A percentile compares a stretch with the other conserved stretches of the same genome.
phyloP scores from a whole-genome alignment of 2,113 vertebrate genomes.

The Vicugna pacos region DNA sequence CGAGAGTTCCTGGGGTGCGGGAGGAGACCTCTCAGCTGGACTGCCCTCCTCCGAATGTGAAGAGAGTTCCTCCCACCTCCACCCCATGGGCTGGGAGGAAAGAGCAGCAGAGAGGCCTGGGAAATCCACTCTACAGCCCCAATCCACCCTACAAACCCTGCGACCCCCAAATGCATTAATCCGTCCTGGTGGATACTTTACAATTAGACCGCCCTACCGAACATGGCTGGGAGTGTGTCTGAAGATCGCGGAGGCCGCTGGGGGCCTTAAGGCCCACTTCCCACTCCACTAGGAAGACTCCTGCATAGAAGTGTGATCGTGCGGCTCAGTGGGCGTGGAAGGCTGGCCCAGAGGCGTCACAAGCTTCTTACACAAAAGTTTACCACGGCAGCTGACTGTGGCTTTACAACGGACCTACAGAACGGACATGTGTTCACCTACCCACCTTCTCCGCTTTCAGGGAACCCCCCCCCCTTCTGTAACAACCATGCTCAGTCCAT shows the following conservation, averaged over 20 bases:
- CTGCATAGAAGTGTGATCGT: neutral
- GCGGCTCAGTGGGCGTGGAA: neutral
- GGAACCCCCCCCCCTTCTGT: neutral
- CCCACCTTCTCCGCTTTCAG: neutral
- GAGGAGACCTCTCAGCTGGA: neutral
- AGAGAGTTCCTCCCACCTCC: neutral
- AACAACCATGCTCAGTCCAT: neutral
- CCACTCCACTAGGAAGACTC: neutral
- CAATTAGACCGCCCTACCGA: neutral
- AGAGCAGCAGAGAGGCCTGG: neutral
- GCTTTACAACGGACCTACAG: neutral
- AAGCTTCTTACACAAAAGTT: neutral
- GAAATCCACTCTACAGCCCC: neutral
- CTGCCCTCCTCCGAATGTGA: neutral
- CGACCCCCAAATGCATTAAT: neutral
- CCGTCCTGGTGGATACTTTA: neutral
- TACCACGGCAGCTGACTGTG: neutral
- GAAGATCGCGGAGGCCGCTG: neutral
- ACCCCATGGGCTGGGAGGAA: neutral
- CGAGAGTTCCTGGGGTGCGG: fast-evolving
- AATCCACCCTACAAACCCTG: neutral
- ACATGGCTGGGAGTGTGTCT: neutral
- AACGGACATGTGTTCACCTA: neutral
- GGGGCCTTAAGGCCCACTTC: neutral
- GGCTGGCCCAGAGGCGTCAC: neutral